Conservation (phyloP, 2,113 vertebrate genomes). For the Tauraco erythrolophus region DNA sequence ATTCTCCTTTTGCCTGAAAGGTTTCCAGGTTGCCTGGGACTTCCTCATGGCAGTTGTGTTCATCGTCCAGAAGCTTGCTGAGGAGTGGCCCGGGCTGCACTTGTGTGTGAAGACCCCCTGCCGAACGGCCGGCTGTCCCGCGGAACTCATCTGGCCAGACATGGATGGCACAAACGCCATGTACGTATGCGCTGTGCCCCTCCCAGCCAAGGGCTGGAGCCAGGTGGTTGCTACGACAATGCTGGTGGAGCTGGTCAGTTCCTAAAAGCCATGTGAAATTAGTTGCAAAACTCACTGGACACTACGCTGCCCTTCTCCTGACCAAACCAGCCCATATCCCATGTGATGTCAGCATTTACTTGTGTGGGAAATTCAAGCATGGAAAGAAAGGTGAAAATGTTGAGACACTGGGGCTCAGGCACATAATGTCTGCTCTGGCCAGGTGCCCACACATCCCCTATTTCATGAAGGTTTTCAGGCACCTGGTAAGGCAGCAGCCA, state of each 20-base stretch:
- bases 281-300: accelerated
- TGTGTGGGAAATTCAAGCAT: background rate
- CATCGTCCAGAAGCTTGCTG: conserved; percentile 28
- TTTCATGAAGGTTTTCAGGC: background rate
- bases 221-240: accelerated
- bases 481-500: background rate
- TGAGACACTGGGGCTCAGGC: background rate
- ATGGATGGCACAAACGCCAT: background rate
- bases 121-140: background rate
- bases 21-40: conserved; percentile 66
- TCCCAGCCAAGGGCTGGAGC: background rate
- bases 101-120: conserved; percentile 60
- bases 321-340: accelerated
- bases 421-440: background rate
- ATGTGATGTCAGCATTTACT: accelerated
- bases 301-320: background rate
- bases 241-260: background rate
- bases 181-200: background rate
- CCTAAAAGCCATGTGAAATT: background rate
- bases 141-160: conserved; percentile 70
- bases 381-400: background rate
- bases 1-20: background rate
- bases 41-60: conserved; percentile 61
- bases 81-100: conserved; percentile 74
- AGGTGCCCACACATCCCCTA: accelerated